Evolutionary conservation across 2,113 vertebrate species (phyloP).

Genomic region (Brachirus orientalis): DNA sequence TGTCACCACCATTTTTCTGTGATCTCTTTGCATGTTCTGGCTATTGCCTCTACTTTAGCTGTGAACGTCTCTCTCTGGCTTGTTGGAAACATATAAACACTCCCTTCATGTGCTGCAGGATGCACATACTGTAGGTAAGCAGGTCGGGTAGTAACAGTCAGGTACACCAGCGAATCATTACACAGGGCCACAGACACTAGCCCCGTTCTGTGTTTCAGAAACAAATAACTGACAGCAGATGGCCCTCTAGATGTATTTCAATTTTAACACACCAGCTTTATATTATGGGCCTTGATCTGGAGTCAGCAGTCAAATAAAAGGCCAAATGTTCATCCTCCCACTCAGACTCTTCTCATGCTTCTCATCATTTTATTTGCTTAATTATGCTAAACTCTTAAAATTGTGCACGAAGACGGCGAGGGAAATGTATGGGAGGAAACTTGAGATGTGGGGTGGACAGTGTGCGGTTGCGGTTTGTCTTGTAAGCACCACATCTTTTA

Average conservation of each 20-base stretch:
- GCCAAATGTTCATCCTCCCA: slow-evolving; percentile 39
- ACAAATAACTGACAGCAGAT: slow-evolving; percentile 1
- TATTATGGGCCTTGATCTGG: not conserved
- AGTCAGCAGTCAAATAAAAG: slow-evolving; percentile 36
- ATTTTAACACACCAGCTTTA: slow-evolving; percentile 10
- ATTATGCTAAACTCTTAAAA: not conserved
- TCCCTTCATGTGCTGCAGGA: too few relatives aligned
- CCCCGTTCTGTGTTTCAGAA: too few relatives aligned
- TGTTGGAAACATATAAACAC: too few relatives aligned
- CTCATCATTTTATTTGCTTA: slow-evolving; percentile 21
- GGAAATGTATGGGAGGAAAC: slow-evolving; percentile 19
- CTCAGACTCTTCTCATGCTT: slow-evolving; percentile 2
- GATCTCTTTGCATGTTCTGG: too few relatives aligned
- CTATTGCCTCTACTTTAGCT: too few relatives aligned
- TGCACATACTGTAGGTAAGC: too few relatives aligned
- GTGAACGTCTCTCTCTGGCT: too few relatives aligned
- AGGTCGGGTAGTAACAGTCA: too few relatives aligned
- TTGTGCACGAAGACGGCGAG: slow-evolving; percentile 15
- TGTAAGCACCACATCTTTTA: slow-evolving; percentile 57
- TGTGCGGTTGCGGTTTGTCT: slow-evolving; percentile 50
- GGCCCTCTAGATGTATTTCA: slow-evolving; percentile 1
- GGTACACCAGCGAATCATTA: too few relatives aligned
- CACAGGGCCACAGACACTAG: too few relatives aligned
- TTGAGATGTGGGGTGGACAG: slow-evolving; percentile 12
- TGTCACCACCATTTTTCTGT: too few relatives aligned